A percentile compares a stretch with the other conserved stretches of the same genome.
phyloP scores from a whole-genome alignment of 2,113 vertebrate species.

The Struthio camelus region DNA sequence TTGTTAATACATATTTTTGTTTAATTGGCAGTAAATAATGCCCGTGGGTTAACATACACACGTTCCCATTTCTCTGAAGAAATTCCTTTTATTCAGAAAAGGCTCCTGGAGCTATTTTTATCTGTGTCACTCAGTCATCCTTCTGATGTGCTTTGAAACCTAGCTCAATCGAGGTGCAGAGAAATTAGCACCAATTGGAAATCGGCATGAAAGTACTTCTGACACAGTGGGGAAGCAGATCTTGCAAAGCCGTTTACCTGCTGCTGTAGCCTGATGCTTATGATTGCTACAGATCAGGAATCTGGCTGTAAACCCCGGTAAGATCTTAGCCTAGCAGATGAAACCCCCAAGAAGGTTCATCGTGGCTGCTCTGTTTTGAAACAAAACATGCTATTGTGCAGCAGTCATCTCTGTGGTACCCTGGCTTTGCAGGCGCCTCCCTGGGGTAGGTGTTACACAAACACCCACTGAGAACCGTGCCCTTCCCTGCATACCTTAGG shows the following conservation, averaged over 20 bases:
- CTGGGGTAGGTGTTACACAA: slow-evolving; percentile 35
- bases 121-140: neutral
- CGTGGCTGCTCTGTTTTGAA: neutral
- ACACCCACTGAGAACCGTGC: neutral
- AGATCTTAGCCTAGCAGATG: neutral
- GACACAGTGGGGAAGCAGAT: neutral
- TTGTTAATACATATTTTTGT: neutral
- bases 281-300: neutral
- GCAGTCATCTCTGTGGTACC: neutral
- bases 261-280: neutral
- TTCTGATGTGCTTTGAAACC: neutral
- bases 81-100: neutral
- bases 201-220: neutral
- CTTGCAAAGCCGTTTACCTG: neutral
- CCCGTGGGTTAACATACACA: neutral
- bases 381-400: neutral
- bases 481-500: neutral
- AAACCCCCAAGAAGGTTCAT: neutral
- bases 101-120: neutral
- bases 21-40: neutral
- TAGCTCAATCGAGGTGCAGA: neutral
- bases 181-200: neutral
- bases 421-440: slow-evolving; percentile 12
- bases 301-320: neutral
- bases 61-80: neutral